phyloP scores from a whole-genome alignment of 2,797 vertebrate genomes.

The Falco novaeseelandiae region DNA sequence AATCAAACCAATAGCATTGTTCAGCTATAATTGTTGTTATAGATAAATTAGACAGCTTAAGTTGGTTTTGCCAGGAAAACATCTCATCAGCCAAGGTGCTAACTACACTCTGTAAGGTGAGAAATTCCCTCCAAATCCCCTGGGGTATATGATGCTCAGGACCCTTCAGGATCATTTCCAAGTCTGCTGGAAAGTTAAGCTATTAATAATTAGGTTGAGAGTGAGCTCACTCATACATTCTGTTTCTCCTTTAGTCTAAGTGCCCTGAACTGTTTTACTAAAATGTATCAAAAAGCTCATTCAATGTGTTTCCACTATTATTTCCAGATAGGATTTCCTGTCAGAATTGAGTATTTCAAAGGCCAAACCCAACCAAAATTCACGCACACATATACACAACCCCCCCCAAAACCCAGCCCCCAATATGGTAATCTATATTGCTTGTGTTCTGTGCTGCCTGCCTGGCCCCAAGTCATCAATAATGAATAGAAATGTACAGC shows the following conservation, averaged over 20 bases:
- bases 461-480: conserved; percentile 91
- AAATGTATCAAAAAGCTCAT: background rate
- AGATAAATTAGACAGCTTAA: background rate
- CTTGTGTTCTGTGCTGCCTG: conserved; percentile 88
- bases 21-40: background rate
- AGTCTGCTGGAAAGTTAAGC: background rate
- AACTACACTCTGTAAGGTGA: background rate
- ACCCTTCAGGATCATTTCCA: background rate
- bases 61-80: background rate
- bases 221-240: background rate
- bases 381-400: background rate
- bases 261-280: background rate
- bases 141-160: background rate
- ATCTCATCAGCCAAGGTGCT: background rate
- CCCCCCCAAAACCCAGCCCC: conserved; percentile 49
- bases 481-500: conserved; percentile 94
- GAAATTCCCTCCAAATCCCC: background rate
- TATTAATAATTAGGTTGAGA: background rate
- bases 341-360: conserved; percentile 50
- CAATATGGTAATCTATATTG: conserved; percentile 86
- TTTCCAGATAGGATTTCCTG: background rate
- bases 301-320: background rate
- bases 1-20: background rate
- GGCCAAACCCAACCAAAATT: background rate
- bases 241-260: background rate